Conservation (phyloP, 2,888 invertebrate genomes). For the Eupithecia exiguata region DNA sequence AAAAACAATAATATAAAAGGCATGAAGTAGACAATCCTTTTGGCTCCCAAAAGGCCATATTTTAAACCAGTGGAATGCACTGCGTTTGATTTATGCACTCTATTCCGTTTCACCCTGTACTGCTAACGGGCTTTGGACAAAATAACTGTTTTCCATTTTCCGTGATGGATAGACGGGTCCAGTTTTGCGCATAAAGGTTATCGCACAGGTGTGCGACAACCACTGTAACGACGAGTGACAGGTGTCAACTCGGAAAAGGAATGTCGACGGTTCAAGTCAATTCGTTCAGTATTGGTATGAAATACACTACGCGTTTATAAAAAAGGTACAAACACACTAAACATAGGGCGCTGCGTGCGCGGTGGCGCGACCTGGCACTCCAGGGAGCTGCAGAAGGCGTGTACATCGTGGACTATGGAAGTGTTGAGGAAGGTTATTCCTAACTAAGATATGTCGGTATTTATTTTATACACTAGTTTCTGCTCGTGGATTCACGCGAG, state of each 20-base stretch:
- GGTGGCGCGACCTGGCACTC: no score
- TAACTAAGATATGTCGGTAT: no score
- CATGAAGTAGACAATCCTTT: neutral
- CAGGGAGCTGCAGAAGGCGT: neutral
- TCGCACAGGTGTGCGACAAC: no score
- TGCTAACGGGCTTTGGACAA: conserved; percentile 10
- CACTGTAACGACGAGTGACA: no score
- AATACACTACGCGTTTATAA: no score
- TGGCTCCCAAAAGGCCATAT: conserved; percentile 12
- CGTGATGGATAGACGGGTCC: conserved; percentile 9
- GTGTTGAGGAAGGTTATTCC: neutral
- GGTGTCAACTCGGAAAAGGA: neutral
- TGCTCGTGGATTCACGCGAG: no score
- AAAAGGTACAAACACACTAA: no score
- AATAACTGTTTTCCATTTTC: conserved; percentile 15
- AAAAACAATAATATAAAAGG: neutral
- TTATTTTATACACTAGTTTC: no score
- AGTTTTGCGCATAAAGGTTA: neutral
- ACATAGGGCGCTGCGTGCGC: no score
- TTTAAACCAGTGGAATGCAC: conserved; percentile 10
- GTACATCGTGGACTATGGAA: neutral
- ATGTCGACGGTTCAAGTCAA: neutral
- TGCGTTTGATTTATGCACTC: conserved; percentile 11
- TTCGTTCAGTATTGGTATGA: neutral
- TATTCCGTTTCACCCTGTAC: conserved; percentile 16